Evolutionary conservation across 2,888 invertebrate species (phyloP).

Genomic region (Chloroclysta siterata): DNA sequence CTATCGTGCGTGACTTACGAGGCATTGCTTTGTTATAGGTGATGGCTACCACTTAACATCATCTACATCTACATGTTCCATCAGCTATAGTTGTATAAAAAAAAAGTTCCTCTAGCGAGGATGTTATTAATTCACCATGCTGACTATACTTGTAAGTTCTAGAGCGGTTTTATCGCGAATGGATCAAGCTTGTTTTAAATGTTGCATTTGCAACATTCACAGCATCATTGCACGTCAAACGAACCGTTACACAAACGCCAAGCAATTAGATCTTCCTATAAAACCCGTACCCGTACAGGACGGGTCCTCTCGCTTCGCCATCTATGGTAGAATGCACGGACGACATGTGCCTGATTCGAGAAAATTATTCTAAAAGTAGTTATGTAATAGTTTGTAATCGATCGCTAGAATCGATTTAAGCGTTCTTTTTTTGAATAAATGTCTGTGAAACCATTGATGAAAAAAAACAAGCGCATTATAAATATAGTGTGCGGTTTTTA

Average conservation of each 20-base stretch:
- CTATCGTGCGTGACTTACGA: too few relatives aligned
- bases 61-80: too few relatives aligned
- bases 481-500: too few relatives aligned
- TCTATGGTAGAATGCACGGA: slow-evolving; percentile 20
- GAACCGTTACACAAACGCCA: slow-evolving; percentile 31
- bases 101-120: too few relatives aligned
- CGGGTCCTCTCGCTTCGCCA: slow-evolving; percentile 41
- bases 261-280: slow-evolving; percentile 49
- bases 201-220: slow-evolving; percentile 19
- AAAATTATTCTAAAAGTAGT: slow-evolving; percentile 12
- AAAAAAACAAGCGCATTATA: too few relatives aligned
- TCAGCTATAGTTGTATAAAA: too few relatives aligned
- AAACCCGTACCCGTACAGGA: slow-evolving; percentile 35
- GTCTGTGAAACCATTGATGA: too few relatives aligned
- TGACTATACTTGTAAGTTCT: too few relatives aligned
- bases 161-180: neutral
- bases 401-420: slow-evolving; percentile 10
- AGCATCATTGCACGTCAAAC: slow-evolving; percentile 19
- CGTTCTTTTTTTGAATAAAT: slow-evolving; percentile 1
- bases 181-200: neutral
- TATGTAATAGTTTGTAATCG: slow-evolving; percentile 14
- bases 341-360: slow-evolving; percentile 13
- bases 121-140: too few relatives aligned
- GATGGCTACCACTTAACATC: too few relatives aligned
- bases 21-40: too few relatives aligned